These are phyloP conservation scores for Hypotaenidia philippensis DNA, from an alignment of 2,797 vertebrate genomes.

Conservation along the genomic window DNA sequence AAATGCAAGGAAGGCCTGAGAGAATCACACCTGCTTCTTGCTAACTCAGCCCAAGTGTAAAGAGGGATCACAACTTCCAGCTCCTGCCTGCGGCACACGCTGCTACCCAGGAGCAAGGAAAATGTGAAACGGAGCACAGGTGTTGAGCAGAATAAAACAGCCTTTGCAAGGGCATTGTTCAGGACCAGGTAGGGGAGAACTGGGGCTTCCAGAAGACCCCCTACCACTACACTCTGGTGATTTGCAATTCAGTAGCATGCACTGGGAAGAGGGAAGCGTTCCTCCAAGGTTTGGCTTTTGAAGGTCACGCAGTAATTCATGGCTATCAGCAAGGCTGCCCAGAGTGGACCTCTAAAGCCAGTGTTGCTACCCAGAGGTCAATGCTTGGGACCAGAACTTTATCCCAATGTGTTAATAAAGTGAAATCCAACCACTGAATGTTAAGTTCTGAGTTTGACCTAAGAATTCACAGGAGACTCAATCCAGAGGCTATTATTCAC, in stretches of 20 bases:
- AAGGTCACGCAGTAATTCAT: background rate
- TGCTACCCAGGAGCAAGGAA: conserved; percentile 14
- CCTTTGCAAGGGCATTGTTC: background rate
- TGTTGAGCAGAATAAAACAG: background rate
- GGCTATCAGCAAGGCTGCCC: background rate
- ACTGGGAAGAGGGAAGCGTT: background rate
- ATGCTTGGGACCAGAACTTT: background rate
- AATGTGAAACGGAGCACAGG: background rate
- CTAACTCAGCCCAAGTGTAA: conserved; percentile 48
- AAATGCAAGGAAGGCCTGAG: conserved; percentile 49
- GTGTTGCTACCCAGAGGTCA: background rate
- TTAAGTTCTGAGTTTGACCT: background rate
- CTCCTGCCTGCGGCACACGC: rapidly evolving
- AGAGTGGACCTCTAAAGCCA: background rate
- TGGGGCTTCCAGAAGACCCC: background rate
- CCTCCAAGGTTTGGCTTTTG: background rate
- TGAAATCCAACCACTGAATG: background rate
- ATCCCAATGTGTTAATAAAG: background rate
- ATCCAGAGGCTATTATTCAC: background rate
- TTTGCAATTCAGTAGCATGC: background rate
- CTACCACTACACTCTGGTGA: background rate
- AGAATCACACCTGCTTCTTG: conserved; percentile 78
- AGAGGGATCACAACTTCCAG: conserved; percentile 51
- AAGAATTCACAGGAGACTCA: background rate
- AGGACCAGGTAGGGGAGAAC: background rate